Conservation (phyloP, 2,888 invertebrate genomes). For the Ametastegia equiseti region DNA sequence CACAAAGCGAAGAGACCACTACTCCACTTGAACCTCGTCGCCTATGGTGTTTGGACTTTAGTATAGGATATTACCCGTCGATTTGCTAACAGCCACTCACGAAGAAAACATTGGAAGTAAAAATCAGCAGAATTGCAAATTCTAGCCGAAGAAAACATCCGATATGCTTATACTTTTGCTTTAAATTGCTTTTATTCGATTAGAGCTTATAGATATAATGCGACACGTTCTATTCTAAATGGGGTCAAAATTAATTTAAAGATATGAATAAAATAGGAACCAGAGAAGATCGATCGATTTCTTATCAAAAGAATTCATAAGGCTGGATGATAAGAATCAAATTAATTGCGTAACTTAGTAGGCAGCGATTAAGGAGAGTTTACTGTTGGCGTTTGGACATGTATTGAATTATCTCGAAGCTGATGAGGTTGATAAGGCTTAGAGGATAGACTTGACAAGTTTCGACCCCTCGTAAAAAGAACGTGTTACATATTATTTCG, state of each 20-base stretch:
- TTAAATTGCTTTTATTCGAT: too few relatives aligned
- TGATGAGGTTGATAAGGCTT: neutral
- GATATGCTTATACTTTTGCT: too few relatives aligned
- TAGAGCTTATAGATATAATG: too few relatives aligned
- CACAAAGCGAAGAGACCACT: slow-evolving; percentile 82
- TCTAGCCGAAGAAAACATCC: neutral
- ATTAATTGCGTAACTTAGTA: neutral
- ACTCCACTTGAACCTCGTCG: slow-evolving; percentile 80
- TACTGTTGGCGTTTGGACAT: too few relatives aligned
- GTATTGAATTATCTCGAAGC: neutral
- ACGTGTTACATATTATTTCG: neutral
- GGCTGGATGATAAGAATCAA: neutral
- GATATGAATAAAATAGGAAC: neutral
- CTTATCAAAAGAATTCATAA: neutral
- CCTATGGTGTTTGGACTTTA: slow-evolving; percentile 53
- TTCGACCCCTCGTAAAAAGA: neutral
- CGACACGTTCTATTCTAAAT: neutral
- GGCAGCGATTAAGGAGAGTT: neutral
- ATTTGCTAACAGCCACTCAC: neutral
- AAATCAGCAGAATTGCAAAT: neutral
- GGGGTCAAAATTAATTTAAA: neutral
- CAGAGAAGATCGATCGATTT: neutral
- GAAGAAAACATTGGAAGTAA: neutral
- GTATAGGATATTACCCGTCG: neutral
- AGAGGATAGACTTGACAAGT: neutral